phyloP scores from a whole-genome alignment of 2,797 vertebrate species.

The Petrocephalus sullivani region DNA sequence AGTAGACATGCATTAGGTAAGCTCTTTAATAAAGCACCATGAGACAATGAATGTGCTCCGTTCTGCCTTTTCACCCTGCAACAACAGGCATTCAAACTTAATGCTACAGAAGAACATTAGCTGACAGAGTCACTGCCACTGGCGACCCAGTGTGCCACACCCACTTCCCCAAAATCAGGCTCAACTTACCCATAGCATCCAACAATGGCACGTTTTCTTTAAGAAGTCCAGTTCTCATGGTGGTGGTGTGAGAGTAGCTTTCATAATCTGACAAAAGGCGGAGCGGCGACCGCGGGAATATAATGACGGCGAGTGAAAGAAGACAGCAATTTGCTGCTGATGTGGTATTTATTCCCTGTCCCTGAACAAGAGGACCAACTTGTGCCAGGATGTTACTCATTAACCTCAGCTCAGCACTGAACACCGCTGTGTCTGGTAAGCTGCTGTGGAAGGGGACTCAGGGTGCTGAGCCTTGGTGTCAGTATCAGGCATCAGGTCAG shows the following conservation, averaged over 20 bases:
- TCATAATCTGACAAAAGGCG: not conserved
- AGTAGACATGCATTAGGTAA: not conserved
- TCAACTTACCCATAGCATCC: not conserved
- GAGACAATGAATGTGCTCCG: not conserved
- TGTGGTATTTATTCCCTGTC: not conserved
- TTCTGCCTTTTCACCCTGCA: not conserved
- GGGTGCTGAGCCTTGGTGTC: not conserved
- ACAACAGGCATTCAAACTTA: not conserved
- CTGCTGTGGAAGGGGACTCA: not conserved
- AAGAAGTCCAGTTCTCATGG: not conserved
- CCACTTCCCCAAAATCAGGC: conserved; percentile 1
- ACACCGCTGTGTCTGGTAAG: not conserved
- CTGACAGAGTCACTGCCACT: not conserved
- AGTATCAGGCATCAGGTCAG: not conserved
- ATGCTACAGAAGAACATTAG: not conserved
- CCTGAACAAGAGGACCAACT: not conserved
- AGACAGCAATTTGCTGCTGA: not conserved
- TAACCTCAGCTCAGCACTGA: not conserved
- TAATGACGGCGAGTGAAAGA: not conserved
- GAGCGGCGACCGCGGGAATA: not conserved
- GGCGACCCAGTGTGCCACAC: not conserved
- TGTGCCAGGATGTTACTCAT: not conserved
- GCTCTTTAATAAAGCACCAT: not conserved
- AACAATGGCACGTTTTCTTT: not conserved
- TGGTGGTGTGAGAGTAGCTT: not conserved